These are phyloP conservation scores for Dipodomys merriami DNA, from an alignment of 2,113 vertebrate genomes.

Conservation along the genomic window DNA sequence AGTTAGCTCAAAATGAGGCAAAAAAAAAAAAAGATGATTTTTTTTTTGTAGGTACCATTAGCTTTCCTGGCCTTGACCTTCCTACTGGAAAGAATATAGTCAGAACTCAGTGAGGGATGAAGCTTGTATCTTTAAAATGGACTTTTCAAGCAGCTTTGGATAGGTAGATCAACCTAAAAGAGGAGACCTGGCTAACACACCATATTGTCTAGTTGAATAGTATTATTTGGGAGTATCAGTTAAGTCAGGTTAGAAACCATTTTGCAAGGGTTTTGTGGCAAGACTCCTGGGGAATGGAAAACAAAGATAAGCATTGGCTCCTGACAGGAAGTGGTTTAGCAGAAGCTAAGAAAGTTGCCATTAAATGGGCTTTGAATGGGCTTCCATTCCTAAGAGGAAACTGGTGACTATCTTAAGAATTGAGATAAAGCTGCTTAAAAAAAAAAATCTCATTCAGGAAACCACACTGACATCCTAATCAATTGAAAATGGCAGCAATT, in stretches of 20 bases:
- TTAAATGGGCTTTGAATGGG: background rate
- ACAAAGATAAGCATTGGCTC: background rate
- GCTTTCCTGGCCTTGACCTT: background rate
- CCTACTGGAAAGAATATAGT: background rate
- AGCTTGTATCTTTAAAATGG: background rate
- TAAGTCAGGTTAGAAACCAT: background rate
- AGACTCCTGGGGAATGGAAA: background rate
- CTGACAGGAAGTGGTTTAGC: conserved; percentile 20
- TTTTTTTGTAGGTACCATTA: background rate
- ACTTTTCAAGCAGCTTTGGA: background rate
- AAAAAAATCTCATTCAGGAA: conserved; percentile 34
- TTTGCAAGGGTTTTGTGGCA: background rate
- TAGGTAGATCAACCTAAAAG: background rate
- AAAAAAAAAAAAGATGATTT: background rate
- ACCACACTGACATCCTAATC: background rate
- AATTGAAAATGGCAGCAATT: background rate
- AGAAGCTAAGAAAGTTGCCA: background rate
- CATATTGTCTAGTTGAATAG: background rate
- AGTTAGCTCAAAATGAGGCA: conserved; percentile 2
- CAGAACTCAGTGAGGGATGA: background rate
- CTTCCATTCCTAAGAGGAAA: conserved; percentile 42
- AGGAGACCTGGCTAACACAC: background rate
- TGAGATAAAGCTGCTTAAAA: conserved; percentile 40
- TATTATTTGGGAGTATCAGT: background rate
- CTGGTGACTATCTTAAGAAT: background rate